Conservation (phyloP, 2,888 invertebrate genomes). For the Marasmarcha lunaedactyla region DNA sequence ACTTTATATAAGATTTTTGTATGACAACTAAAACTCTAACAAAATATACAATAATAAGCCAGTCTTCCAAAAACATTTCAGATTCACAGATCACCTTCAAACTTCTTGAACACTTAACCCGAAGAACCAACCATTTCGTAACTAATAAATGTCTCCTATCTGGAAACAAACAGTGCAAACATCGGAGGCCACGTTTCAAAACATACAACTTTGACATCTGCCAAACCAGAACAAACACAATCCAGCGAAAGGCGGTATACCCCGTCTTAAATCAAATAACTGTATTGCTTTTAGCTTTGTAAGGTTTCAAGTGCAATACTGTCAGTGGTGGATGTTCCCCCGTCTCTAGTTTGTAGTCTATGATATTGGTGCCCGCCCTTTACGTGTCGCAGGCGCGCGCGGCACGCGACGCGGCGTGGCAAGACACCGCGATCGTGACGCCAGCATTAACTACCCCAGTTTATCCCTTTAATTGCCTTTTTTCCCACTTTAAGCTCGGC, state of each 20-base stretch:
- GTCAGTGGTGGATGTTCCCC: conserved; percentile 61
- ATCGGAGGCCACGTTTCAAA: conserved; percentile 60
- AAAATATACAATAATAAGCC: too few species aligned
- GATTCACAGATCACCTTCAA: background rate
- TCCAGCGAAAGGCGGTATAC: conserved; percentile 62
- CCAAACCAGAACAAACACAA: conserved; percentile 68
- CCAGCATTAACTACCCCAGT: conserved; percentile 60
- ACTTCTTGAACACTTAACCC: background rate
- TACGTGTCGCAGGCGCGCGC: conserved; percentile 57
- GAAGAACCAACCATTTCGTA: background rate
- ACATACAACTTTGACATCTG: conserved; percentile 69
- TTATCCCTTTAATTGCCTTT: conserved; percentile 69
- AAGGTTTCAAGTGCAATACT: conserved; percentile 68
- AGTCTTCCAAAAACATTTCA: too few species aligned
- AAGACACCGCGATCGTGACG: conserved; percentile 55
- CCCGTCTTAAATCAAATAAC: conserved; percentile 70
- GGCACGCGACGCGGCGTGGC: conserved; percentile 30
- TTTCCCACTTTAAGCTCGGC: conserved; percentile 61
- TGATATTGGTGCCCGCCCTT: conserved; percentile 69
- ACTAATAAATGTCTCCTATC: conserved; percentile 21
- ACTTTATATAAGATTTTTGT: too few species aligned
- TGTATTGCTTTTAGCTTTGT: conserved; percentile 70
- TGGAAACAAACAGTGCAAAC: conserved; percentile 53
- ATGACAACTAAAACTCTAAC: too few species aligned
- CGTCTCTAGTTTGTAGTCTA: conserved; percentile 62